These are phyloP conservation scores for Anableps anableps DNA, from an alignment of 2,797 vertebrate genomes.

Conservation along the genomic window DNA sequence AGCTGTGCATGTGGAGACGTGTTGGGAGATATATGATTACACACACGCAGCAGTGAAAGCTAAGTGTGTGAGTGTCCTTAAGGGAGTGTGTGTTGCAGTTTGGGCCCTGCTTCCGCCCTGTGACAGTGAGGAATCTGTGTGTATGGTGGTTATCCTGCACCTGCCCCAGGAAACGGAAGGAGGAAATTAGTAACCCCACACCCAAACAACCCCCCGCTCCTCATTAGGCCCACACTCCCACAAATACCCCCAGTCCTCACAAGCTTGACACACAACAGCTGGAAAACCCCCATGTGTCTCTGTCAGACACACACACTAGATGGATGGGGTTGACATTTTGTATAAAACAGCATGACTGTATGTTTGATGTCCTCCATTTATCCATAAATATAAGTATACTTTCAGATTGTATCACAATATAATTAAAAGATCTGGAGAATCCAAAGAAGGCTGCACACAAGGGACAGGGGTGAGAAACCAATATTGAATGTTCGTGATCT, in stretches of 20 bases:
- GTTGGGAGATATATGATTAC: conserved; percentile 53
- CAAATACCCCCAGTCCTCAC: conserved; percentile 26
- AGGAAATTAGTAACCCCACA: conserved; percentile 62
- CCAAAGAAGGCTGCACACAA: not conserved
- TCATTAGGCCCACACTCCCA: conserved; percentile 42
- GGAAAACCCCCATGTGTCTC: conserved; percentile 46
- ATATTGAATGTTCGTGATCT: conserved; percentile 23
- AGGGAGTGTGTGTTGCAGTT: conserved; percentile 40
- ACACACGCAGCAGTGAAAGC: conserved; percentile 29
- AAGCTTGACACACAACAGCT: conserved; percentile 54
- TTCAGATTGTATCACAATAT: not conserved
- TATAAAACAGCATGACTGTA: not conserved
- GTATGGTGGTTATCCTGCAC: conserved; percentile 65
- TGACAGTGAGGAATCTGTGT: conserved; percentile 60
- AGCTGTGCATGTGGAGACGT: conserved; percentile 35
- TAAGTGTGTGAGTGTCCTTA: conserved; percentile 37
- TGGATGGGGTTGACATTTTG: not conserved
- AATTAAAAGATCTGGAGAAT: conserved; percentile 6
- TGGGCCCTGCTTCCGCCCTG: conserved; percentile 51
- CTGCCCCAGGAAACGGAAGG: conserved; percentile 75
- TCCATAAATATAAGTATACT: not conserved
- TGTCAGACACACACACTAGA: not conserved
- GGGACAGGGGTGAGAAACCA: not conserved
- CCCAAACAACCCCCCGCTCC: conserved; percentile 16
- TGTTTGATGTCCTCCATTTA: not conserved